A percentile compares a stretch with the other conserved stretches of the same genome.
Evolutionary conservation across 2,113 vertebrate genomes (phyloP).

Genomic region (Triplophysa dalaica): DNA sequence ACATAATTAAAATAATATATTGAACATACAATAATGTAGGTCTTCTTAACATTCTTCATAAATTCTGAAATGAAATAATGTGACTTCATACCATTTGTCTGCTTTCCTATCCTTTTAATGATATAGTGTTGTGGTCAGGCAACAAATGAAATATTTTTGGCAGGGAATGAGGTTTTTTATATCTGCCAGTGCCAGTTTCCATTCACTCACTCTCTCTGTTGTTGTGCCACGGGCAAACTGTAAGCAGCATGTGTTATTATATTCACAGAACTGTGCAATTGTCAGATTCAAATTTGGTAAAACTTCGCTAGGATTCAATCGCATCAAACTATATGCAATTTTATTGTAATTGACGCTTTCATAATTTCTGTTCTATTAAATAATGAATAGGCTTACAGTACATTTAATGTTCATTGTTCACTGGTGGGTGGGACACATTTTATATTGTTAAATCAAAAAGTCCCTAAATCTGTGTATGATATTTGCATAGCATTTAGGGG

Average conservation of each 20-base stretch:
- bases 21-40: no score
- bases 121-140: neutral
- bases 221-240: neutral
- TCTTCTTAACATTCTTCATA: no score
- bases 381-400: no score
- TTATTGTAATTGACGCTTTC: no score
- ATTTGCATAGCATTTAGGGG: no score
- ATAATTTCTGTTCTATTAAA: no score
- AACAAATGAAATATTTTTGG: neutral
- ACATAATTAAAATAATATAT: no score
- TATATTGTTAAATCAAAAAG: no score
- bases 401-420: no score
- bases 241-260: conserved; percentile 2
- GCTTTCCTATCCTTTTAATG: neutral
- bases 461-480: no score
- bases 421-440: no score
- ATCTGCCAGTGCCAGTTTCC: conserved; percentile 1
- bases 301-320: neutral
- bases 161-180: neutral
- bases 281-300: neutral
- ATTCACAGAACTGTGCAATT: neutral
- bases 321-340: neutral
- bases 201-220: neutral
- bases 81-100: neutral
- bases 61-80: no score